phyloP scores from a whole-genome alignment of 2,797 vertebrate genomes.

The Tapera naevia region DNA sequence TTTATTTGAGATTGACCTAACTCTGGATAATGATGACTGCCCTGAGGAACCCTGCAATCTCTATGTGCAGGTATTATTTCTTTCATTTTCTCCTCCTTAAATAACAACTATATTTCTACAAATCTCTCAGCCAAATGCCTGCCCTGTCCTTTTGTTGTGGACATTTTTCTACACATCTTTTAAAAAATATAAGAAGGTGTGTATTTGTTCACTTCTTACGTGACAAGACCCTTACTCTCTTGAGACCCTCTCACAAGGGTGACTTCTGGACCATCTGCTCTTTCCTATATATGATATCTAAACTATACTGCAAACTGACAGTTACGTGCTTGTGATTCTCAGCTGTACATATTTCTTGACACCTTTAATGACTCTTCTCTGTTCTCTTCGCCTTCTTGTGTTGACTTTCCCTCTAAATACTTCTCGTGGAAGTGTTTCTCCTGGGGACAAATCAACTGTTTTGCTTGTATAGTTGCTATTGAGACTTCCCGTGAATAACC shows the following conservation, averaged over 20 bases:
- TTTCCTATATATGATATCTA: neutral
- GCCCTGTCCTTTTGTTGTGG: neutral
- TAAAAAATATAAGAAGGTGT: neutral
- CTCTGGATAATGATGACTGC: neutral
- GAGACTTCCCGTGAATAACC: neutral
- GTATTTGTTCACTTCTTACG: neutral
- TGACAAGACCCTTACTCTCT: slow-evolving; percentile 13
- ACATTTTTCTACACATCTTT: neutral
- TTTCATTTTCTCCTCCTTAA: neutral
- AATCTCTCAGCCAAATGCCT: neutral
- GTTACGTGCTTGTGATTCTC: slow-evolving; percentile 5
- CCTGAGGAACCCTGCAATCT: neutral
- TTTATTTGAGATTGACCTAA: neutral
- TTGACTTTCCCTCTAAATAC: slow-evolving; percentile 13
- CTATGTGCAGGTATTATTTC: neutral
- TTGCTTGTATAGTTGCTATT: neutral
- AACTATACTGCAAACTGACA: neutral
- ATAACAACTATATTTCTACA: neutral
- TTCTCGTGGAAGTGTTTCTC: neutral
- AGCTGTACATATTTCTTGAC: slow-evolving; percentile 5
- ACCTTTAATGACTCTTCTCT: slow-evolving; percentile 55
- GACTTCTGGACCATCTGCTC: slow-evolving; percentile 46
- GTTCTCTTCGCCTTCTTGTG: slow-evolving; percentile 3
- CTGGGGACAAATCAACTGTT: slow-evolving; percentile 27
- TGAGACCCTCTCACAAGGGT: neutral